Percentiles rank a stretch among this genome's conserved stretches.
Conservation (phyloP, 2,888 invertebrate species). For the Andrena chrysosceles region DNA sequence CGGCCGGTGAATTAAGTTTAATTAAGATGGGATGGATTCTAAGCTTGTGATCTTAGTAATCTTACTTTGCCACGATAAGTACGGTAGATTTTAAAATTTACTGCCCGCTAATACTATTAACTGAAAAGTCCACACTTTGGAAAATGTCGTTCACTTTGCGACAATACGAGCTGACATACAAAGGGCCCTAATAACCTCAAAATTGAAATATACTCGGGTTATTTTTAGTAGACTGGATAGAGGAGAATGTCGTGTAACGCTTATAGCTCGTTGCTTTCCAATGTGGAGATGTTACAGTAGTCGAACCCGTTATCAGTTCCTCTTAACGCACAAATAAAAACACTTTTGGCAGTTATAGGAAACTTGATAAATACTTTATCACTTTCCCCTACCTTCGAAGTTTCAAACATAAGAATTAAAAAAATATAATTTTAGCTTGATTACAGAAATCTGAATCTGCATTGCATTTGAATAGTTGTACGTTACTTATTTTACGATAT, state of each 20-base stretch:
- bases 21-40: no score
- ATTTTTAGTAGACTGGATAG: conserved; percentile 34
- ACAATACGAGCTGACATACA: background rate
- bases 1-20: no score
- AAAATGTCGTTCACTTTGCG: background rate
- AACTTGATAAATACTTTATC: background rate
- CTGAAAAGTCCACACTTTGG: no score
- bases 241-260: conserved; percentile 38
- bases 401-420: background rate
- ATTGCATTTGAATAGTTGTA: background rate
- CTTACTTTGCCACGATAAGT: no score
- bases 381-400: background rate
- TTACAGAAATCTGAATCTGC: background rate
- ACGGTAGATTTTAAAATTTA: no score
- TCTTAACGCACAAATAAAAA: conserved; percentile 2
- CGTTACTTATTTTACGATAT: no score
- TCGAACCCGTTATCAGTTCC: conserved; percentile 29
- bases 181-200: conserved; percentile 21
- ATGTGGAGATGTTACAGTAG: conserved; percentile 36
- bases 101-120: no score
- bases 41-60: no score
- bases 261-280: conserved; percentile 24
- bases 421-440: background rate
- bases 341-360: background rate
- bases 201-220: conserved; percentile 29